Percentiles rank a stretch among this genome's conserved stretches.
phyloP scores from a whole-genome alignment of 1,140 invertebrate species.

The Calephelis virginiensis region DNA sequence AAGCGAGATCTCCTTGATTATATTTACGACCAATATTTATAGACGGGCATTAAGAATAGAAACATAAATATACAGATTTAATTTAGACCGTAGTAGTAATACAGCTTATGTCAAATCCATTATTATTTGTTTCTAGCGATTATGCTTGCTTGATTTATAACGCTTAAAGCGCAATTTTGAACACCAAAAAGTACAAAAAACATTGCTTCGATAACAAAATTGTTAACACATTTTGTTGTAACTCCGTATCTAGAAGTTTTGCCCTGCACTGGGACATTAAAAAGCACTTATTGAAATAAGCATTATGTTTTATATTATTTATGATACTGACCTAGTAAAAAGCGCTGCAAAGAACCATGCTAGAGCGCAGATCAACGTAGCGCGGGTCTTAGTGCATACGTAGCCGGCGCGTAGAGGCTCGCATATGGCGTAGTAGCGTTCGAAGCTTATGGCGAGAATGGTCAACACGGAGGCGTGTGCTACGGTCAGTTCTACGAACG shows the following conservation, averaged over 20 bases:
- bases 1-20: too few species aligned
- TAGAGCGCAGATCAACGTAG: constrained; percentile 88
- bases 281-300: neutral
- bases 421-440: constrained; percentile 96
- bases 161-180: neutral
- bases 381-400: constrained; percentile 92
- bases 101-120: too few species aligned
- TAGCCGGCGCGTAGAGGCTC: constrained; percentile 93
- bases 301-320: neutral
- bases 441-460: constrained; percentile 95
- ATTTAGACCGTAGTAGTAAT: too few species aligned
- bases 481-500: constrained; percentile 95
- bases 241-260: constrained; percentile 6
- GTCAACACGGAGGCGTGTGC: constrained; percentile 95
- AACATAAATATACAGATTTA: too few species aligned
- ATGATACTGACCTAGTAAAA: constrained; percentile 86
- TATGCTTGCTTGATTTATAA: neutral
- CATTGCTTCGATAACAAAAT: too few species aligned
- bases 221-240: neutral
- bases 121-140: too few species aligned
- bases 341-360: constrained; percentile 92
- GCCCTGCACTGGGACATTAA: constrained; percentile 13
- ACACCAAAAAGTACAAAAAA: too few species aligned
- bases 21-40: too few species aligned
- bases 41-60: too few species aligned